phyloP scores from a whole-genome alignment of 2,888 invertebrate species.

The Heteromurus nitidus region DNA sequence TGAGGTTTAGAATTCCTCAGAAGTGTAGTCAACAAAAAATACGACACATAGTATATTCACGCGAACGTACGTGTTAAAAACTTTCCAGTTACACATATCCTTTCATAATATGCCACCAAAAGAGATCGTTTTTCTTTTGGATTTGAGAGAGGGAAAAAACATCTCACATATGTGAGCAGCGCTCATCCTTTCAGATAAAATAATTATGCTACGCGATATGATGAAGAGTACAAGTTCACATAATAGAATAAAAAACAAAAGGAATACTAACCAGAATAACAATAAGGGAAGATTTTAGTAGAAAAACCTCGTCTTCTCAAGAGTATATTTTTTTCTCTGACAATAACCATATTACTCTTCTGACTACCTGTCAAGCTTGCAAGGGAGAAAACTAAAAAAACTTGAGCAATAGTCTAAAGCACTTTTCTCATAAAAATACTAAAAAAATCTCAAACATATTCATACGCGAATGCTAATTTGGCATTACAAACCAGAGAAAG shows the following conservation, averaged over 20 bases:
- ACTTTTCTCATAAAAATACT: no score
- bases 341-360: background rate
- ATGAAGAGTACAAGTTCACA: constrained; percentile 9
- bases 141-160: background rate
- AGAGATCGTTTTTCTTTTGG: constrained; percentile 22
- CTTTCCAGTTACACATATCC: constrained; percentile 31
- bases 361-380: constrained; percentile 25
- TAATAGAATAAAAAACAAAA: constrained; percentile 19
- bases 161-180: no score
- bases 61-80: constrained; percentile 27
- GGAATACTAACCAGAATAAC: constrained; percentile 54
- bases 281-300: constrained; percentile 19
- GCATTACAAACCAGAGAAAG: no score
- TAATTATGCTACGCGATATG: no score
- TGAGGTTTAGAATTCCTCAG: constrained; percentile 41
- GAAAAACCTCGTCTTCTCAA: constrained; percentile 40
- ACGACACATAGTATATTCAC: background rate
- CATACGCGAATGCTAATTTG: no score
- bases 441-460: no score
- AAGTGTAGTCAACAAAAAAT: constrained; percentile 12
- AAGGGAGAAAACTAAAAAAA: background rate
- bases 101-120: constrained; percentile 64
- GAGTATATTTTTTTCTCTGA: background rate
- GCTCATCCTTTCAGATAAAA: no score
- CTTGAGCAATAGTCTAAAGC: constrained; percentile 24